phyloP scores from a whole-genome alignment of 1,140 invertebrate genomes.

The Drosophila oshimai region DNA sequence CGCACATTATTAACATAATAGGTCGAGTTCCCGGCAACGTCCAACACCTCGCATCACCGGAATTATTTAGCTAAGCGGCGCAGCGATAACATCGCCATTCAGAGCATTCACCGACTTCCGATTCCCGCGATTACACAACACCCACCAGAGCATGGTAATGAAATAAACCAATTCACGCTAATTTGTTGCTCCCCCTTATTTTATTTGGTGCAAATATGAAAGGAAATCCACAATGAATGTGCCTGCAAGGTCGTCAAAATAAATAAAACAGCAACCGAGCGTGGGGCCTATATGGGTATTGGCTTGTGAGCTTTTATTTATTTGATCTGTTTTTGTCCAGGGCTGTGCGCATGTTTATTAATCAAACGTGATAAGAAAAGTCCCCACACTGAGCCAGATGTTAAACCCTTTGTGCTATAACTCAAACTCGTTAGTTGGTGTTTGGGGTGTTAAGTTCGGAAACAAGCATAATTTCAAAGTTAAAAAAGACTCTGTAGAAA shows the following conservation, averaged over 20 bases:
- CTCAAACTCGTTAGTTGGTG: background rate
- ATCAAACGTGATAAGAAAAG: slow-evolving; percentile 1
- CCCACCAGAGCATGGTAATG: slow-evolving; percentile 35
- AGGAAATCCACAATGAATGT: slow-evolving; percentile 52
- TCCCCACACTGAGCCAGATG: background rate
- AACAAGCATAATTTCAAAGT: too few species aligned
- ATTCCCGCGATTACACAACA: slow-evolving; percentile 58
- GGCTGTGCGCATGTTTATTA: slow-evolving; percentile 8
- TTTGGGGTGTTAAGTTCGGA: background rate
- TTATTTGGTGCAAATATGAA: slow-evolving; percentile 50
- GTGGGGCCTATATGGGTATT: slow-evolving; percentile 1
- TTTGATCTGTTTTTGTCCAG: slow-evolving; percentile 17
- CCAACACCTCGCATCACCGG: slow-evolving; percentile 8
- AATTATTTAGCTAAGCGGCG: slow-evolving; percentile 27
- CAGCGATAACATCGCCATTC: slow-evolving; percentile 39
- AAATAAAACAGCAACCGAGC: slow-evolving; percentile 27
- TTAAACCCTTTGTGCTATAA: background rate
- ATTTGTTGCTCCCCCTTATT: slow-evolving; percentile 24
- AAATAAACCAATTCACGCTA: slow-evolving; percentile 48
- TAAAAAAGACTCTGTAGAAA: too few species aligned
- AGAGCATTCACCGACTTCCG: slow-evolving; percentile 47
- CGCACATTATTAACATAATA: slow-evolving; percentile 32
- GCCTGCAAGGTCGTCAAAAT: slow-evolving; percentile 58
- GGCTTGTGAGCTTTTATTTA: slow-evolving; percentile 11
- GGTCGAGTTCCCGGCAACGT: background rate